Evolutionary conservation across 2,797 vertebrate species (phyloP).

Genomic region (Microctenopoma stevenorrisi): DNA sequence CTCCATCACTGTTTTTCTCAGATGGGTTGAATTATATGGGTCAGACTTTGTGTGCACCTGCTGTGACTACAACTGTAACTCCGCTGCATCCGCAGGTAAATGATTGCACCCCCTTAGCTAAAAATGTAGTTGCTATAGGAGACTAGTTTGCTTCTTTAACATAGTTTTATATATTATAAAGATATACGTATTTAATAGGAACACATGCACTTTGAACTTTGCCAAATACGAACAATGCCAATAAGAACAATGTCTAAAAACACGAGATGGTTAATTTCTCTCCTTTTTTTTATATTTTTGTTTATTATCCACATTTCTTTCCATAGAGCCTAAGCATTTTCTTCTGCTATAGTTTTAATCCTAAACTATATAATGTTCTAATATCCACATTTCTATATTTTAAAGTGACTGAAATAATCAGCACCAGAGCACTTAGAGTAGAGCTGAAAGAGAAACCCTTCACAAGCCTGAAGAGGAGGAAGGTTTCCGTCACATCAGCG

Average conservation of each 20-base stretch:
- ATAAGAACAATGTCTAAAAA: no score
- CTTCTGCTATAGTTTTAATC: background rate
- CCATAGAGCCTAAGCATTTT: no score
- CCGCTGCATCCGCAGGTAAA: conserved; percentile 60
- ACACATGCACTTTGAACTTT: no score
- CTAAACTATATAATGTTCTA: background rate
- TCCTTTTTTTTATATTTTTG: no score
- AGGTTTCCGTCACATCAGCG: background rate
- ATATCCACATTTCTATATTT: background rate
- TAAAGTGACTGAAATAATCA: conserved; percentile 61
- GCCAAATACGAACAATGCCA: no score
- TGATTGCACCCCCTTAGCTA: background rate
- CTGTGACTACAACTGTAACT: conserved; percentile 74
- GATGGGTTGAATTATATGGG: conserved; percentile 80
- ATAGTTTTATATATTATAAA: no score
- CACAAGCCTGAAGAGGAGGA: conserved; percentile 24
- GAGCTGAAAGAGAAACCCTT: conserved; percentile 34
- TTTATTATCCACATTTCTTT: no score
- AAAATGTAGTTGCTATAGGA: no score
- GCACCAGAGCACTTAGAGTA: conserved; percentile 68
- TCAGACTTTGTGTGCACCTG: conserved; percentile 70
- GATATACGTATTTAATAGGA: no score
- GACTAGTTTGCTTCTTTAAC: no score
- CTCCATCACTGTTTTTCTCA: conserved; percentile 28
- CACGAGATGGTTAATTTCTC: no score